Percentiles rank a stretch among this genome's conserved stretches.
These are phyloP conservation scores for Riptortus pedestris DNA, from an alignment of 1,140 invertebrate genomes.

Conservation along the genomic window DNA sequence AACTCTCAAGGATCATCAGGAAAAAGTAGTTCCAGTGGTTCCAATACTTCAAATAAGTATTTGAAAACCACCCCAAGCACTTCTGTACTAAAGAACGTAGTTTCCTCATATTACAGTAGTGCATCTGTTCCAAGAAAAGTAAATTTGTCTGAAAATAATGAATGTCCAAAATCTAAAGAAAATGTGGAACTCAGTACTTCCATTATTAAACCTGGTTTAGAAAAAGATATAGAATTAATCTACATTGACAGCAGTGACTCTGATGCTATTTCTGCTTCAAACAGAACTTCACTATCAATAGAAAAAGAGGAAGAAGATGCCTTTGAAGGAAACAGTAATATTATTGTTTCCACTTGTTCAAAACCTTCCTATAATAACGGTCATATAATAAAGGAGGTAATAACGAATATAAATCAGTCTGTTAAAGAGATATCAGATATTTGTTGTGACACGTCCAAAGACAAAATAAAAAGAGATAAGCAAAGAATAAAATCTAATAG, in stretches of 20 bases:
- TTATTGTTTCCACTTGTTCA: too few relatives aligned
- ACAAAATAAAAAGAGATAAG: too few relatives aligned
- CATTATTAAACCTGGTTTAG: neutral
- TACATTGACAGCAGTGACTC: constrained; percentile 28
- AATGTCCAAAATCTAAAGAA: neutral
- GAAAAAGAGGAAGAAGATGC: neutral
- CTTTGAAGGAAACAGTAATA: neutral
- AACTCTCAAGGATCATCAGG: too few relatives aligned
- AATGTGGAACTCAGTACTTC: constrained; percentile 1
- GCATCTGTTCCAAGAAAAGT: neutral
- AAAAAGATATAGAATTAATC: constrained; percentile 23
- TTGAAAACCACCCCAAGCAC: constrained; percentile 1
- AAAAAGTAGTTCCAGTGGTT: too few relatives aligned
- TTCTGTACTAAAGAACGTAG: constrained; percentile 5
- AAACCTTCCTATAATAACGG: too few relatives aligned
- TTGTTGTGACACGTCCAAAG: neutral
- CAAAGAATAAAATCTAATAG: too few relatives aligned
- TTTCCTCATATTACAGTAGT: constrained; percentile 12
- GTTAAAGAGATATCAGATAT: constrained; percentile 9
- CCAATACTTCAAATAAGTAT: too few relatives aligned
- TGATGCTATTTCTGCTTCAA: constrained; percentile 13
- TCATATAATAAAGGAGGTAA: constrained; percentile 2
- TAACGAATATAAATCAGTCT: constrained; percentile 16
- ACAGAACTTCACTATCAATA: neutral
- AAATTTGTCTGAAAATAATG: neutral